Conservation (phyloP, 1,140 invertebrate genomes). For the Sarcophaga peregrina region DNA sequence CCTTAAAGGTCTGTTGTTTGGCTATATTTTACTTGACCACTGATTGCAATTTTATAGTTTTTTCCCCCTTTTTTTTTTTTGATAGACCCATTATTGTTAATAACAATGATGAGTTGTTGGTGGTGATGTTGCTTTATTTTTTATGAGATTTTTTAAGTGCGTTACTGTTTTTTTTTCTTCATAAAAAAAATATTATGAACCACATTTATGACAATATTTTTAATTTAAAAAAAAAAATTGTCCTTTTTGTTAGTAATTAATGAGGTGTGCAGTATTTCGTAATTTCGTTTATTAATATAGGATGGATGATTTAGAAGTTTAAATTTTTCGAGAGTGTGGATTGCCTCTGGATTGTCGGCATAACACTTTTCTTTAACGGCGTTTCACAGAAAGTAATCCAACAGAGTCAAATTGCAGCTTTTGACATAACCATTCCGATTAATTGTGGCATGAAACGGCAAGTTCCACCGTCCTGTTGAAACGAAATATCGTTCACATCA, state of each 20-base stretch:
- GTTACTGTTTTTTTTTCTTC: background rate
- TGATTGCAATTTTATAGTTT: conserved; percentile 22
- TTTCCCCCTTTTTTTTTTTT: background rate
- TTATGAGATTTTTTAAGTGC: background rate
- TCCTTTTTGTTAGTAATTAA: background rate
- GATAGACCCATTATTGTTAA: conserved; percentile 10
- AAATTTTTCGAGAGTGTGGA: too few species aligned
- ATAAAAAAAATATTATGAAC: background rate
- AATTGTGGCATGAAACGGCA: too few species aligned
- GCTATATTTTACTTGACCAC: background rate
- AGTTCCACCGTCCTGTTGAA: too few species aligned
- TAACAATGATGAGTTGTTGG: background rate
- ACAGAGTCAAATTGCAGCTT: too few species aligned
- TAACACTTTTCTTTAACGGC: too few species aligned
- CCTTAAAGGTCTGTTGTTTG: background rate
- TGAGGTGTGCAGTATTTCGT: background rate
- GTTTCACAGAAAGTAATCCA: too few species aligned
- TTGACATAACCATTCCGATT: too few species aligned
- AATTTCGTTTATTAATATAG: background rate
- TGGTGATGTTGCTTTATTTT: background rate
- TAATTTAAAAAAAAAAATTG: background rate
- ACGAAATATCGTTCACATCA: too few species aligned
- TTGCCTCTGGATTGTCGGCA: too few species aligned
- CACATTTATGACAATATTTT: background rate
- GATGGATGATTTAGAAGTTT: background rate